Percentiles rank a stretch among this genome's conserved stretches.
Evolutionary conservation across 2,888 invertebrate genomes (phyloP).

Genomic region (Meiosimyza platycephala): DNA sequence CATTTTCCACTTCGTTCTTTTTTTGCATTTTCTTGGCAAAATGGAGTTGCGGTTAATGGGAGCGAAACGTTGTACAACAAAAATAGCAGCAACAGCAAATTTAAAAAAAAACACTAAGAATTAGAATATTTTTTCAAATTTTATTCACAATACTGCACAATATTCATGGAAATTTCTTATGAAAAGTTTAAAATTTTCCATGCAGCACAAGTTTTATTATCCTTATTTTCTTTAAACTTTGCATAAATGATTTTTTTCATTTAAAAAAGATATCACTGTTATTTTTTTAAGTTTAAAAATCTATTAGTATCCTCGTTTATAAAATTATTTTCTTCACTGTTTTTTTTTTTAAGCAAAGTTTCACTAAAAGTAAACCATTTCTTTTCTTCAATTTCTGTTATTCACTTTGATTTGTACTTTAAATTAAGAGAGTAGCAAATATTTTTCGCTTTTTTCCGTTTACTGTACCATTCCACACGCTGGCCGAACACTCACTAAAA

Average conservation of each 20-base stretch:
- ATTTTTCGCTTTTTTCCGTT: slow-evolving; percentile 48
- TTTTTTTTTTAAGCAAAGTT: slow-evolving; percentile 10
- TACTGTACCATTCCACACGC: slow-evolving; percentile 66
- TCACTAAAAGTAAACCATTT: slow-evolving; percentile 18
- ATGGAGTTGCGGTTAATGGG: slow-evolving; percentile 46
- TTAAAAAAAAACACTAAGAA: slow-evolving; percentile 8
- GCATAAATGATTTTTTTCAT: neutral
- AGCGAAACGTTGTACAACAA: slow-evolving; percentile 29
- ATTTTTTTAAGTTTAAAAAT: neutral
- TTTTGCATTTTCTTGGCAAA: slow-evolving; percentile 39
- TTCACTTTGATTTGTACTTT: neutral
- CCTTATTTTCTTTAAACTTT: neutral
- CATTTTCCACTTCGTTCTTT: slow-evolving; percentile 21
- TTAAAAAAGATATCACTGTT: slow-evolving; percentile 7
- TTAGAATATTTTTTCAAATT: neutral
- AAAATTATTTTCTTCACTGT: neutral
- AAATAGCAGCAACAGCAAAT: neutral
- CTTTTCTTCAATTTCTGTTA: slow-evolving; percentile 4
- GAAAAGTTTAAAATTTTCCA: neutral
- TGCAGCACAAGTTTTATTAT: neutral
- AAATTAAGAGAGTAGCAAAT: no score
- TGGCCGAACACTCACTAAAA: slow-evolving; percentile 68
- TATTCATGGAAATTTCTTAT: neutral
- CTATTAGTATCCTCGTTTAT: neutral
- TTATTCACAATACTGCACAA: neutral